These are phyloP conservation scores for Delia radicum DNA, from an alignment of 1,140 invertebrate genomes.

Conservation along the genomic window DNA sequence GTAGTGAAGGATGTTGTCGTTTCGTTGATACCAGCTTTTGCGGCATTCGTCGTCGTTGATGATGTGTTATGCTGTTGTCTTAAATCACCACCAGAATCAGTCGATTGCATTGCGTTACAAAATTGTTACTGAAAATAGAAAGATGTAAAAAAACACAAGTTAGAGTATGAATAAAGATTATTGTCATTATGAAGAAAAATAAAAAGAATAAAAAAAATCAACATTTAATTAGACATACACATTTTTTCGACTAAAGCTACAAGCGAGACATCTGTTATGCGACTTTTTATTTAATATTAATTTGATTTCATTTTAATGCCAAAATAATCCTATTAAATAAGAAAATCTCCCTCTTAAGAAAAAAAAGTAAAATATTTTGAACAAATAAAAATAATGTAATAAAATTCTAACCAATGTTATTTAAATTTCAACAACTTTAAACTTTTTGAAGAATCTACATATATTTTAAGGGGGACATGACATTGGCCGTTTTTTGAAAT, in stretches of 20 bases:
- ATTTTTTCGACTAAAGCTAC: not conserved
- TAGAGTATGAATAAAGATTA: too few relatives aligned
- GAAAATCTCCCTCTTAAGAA: too few relatives aligned
- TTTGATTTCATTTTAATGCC: not conserved
- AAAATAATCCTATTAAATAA: conserved; percentile 5
- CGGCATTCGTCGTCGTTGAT: conserved; percentile 8
- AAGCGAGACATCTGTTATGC: not conserved
- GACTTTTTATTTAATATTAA: not conserved
- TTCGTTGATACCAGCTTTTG: conserved; percentile 21
- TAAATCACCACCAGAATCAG: conserved; percentile 53
- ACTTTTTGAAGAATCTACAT: too few relatives aligned
- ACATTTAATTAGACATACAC: not conserved
- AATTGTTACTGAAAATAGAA: conserved; percentile 42
- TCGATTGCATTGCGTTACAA: conserved; percentile 56
- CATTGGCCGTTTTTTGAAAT: too few relatives aligned
- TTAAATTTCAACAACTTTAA: too few relatives aligned
- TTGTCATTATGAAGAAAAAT: not conserved
- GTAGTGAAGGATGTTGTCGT: conserved; percentile 41
- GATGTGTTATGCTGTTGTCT: conserved; percentile 34
- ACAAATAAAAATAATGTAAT: too few relatives aligned
- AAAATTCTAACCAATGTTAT: too few relatives aligned
- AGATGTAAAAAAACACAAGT: too few relatives aligned
- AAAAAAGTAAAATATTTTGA: too few relatives aligned
- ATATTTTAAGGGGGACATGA: too few relatives aligned
- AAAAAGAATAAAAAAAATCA: not conserved